Base-by-base conservation (phyloP, 2,888 invertebrate genomes). In the Acheta domesticus region DNA sequence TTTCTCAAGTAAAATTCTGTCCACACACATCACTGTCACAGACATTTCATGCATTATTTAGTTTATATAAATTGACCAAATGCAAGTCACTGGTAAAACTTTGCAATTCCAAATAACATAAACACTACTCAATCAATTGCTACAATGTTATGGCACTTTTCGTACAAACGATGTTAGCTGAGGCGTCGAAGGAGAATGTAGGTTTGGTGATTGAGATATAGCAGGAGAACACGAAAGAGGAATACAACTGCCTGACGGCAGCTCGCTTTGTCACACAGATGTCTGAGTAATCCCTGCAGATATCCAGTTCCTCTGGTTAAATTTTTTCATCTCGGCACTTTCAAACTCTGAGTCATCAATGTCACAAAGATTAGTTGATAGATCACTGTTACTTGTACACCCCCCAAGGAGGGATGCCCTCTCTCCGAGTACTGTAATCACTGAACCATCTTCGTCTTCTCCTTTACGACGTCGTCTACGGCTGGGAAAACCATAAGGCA, bases 301-400 rank as follows among this genome's bases (percentile, higher is more conserved):
- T 77, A 86, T 83, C 87, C 87, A 87, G 48, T 86, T 85, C 77
- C 86, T 86, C 73, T 82, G 82, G 82, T 86, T 86, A 75, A 80
- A 50, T 82, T 84, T 86, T 83, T 87, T 87, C 80, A 86, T 86
- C 81, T 87, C 87, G 82, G 86, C 84, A 82, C 87, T 87, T 87
- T 94, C 94, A 84, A 91, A 92, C 86, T 95, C 95, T 76, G 94
- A 94, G 87, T 89, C 89, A 87, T 96, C 96, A 85, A 97, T 96
- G 89, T 97, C 97, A 89, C 97, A 97, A 82, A 97, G 90, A 86
- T 93, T 93, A 79, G 94, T 93, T 79, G 96, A 96, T 83, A 96
- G 89, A 88, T 96, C 95, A 87, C 96, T 96, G 86, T 93, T 92
- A 84, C 96, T 96, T 19, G 89, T 90, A 77, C 89, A 89, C 82